These are phyloP conservation scores for Dasysyrphus tricinctus DNA, from an alignment of 2,888 invertebrate genomes.

Conservation along the genomic window DNA sequence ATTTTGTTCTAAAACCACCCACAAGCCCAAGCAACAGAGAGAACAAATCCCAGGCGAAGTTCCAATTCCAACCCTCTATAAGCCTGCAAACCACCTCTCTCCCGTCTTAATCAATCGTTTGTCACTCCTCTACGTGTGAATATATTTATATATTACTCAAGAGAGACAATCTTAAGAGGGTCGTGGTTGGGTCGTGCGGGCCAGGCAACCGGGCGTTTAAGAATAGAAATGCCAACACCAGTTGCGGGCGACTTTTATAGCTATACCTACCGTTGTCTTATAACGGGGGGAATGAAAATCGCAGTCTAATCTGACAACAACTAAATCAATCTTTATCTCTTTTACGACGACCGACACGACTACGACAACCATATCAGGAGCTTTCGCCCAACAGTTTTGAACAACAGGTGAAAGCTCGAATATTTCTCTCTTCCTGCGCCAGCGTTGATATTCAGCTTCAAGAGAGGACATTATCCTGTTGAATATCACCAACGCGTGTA, in stretches of 20 bases:
- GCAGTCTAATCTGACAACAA: slow-evolving; percentile 68
- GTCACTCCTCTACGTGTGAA: slow-evolving; percentile 6
- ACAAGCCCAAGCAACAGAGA: background rate
- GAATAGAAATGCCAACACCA: slow-evolving; percentile 71
- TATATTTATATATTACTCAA: background rate
- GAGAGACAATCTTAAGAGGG: slow-evolving; percentile 54
- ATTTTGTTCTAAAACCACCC: slow-evolving; percentile 22
- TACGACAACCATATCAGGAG: background rate
- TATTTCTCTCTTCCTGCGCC: slow-evolving; percentile 45
- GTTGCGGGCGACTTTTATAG: slow-evolving; percentile 68
- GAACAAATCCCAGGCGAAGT: background rate
- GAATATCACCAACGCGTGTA: slow-evolving; percentile 64
- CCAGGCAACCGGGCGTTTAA: slow-evolving; percentile 30
- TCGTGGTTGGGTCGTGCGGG: slow-evolving; percentile 16
- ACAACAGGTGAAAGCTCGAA: slow-evolving; percentile 72
- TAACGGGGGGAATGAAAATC: slow-evolving; percentile 55
- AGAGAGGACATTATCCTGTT: slow-evolving; percentile 61
- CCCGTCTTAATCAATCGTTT: background rate
- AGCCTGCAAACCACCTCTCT: background rate
- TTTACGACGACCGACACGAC: background rate
- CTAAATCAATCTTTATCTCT: slow-evolving; percentile 57
- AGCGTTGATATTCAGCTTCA: slow-evolving; percentile 59
- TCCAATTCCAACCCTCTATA: background rate
- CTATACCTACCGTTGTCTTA: slow-evolving; percentile 46
- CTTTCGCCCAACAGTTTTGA: slow-evolving; percentile 11